Conservation (phyloP, 2,888 invertebrate species). For the Drosophila seclusa region DNA sequence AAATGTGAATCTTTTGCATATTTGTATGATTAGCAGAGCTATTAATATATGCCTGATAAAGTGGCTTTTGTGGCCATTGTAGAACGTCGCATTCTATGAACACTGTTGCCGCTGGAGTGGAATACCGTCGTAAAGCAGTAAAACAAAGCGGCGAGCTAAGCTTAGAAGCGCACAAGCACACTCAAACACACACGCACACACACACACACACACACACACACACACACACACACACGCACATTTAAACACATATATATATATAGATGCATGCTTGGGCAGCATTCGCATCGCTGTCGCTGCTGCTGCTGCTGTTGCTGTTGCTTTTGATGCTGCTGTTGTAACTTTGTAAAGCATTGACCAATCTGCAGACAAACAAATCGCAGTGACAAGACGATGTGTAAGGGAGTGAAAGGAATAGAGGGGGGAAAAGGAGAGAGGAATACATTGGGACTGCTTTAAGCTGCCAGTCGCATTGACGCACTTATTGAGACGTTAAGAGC, state of each 20-base stretch:
- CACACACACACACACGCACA: constrained; percentile 2
- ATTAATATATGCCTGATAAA: not conserved
- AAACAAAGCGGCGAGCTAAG: constrained; percentile 71
- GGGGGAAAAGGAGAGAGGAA: not conserved
- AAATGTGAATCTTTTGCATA: not conserved
- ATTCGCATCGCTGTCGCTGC: constrained; percentile 12
- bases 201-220: constrained; percentile 6
- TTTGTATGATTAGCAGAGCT: not conserved
- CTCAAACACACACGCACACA: constrained; percentile 6
- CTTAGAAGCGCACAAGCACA: constrained; percentile 47
- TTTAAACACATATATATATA: constrained; percentile 5
- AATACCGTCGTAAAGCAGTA: constrained; percentile 64
- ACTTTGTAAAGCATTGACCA: constrained; percentile 45
- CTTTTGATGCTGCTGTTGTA: constrained; percentile 7
- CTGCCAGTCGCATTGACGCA: constrained; percentile 60
- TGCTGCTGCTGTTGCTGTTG: not conserved
- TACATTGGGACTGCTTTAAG: constrained; percentile 49
- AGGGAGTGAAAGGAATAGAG: not conserved
- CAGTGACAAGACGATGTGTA: constrained; percentile 32
- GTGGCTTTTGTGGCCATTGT: not conserved
- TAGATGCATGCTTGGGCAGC: constrained; percentile 2
- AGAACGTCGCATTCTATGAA: constrained; percentile 29
- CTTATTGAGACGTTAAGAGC: constrained; percentile 64
- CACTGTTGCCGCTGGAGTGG: constrained; percentile 49
- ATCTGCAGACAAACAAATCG: constrained; percentile 68